Percentiles rank a stretch among this genome's conserved stretches.
Evolutionary conservation across 2,113 vertebrate species (phyloP).

Genomic region (Dascyllus trimaculatus): DNA sequence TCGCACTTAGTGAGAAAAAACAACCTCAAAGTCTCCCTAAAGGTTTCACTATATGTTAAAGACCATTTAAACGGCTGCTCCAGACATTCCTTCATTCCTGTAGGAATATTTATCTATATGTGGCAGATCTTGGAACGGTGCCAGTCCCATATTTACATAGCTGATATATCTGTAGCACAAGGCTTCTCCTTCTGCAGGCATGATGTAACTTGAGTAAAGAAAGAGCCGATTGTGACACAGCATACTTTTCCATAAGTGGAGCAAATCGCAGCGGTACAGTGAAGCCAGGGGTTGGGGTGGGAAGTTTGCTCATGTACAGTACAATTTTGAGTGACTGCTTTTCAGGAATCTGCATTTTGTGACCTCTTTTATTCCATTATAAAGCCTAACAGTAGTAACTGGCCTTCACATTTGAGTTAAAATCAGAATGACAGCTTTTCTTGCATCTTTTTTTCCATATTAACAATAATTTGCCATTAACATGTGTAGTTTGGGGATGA

Average conservation of each 20-base stretch:
- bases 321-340: no score
- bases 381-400: no score
- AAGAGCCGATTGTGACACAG: conserved; percentile 34
- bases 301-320: background rate
- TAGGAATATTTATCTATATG: background rate
- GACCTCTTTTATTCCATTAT: no score
- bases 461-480: no score
- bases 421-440: no score
- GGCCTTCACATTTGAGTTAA: no score
- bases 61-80: background rate
- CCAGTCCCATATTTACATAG: conserved; percentile 33
- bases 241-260: conserved; percentile 59
- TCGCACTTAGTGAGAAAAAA: conserved; percentile 17
- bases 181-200: conserved; percentile 22
- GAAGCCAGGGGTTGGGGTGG: background rate
- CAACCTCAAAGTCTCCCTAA: background rate
- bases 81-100: background rate
- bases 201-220: conserved; percentile 46
- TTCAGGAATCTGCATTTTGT: no score
- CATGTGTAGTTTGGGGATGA: no score
- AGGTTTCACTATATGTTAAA: background rate
- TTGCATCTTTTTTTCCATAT: no score
- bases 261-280: background rate
- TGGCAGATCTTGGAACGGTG: background rate
- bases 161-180: conserved; percentile 16